Base-by-base conservation (phyloP, 2,888 invertebrate genomes). In the Phanerotoma sp. region DNA sequence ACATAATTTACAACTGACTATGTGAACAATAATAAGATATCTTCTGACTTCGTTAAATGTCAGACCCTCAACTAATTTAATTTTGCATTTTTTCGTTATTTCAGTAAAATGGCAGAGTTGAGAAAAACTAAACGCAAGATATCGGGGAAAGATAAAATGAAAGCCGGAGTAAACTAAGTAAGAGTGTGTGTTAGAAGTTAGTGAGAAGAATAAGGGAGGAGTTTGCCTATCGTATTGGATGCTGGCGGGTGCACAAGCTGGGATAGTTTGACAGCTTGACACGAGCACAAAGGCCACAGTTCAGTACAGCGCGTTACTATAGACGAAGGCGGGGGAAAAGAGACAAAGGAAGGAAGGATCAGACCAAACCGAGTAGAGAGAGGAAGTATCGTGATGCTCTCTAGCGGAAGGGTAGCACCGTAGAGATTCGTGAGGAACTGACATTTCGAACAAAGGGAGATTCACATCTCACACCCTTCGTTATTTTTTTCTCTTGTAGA, bases 341-440 rank as follows among this genome's bases (percentile, higher is more conserved):
- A 64, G 64, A 62, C 51, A 63, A 59, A 56, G 63, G 64, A 63
- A 61, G 51, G 63, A 59, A 56, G 57, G 59, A 40, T 42, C 51
- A 53, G 18, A 56, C 51, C 57, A 52, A 63, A 52, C 52, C 51
- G 62, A 64, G 25, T 25, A 25, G 25, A 25, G 61, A 62, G 62
- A 64, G 64, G 56, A 66, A 80, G 80, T 81, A 82, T 82, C 81
- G 81, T 81, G 81, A 80, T 80, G 81, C 79, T 80, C 65, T 45
- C 38, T 37, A 66, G 64, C 80, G 62, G 60, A 65, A 66, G 65
- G 67, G 63, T 65, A 62, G 56, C 48, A 37, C 41, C 51, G 55
- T 56, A 48, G 55, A 47, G 57, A 56, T 53, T 54, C 51, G 33
- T 47, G 38, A 53, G 54, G 53, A 51, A 55, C 61, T 58, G 51